Evolutionary conservation across 23 tunicate genomes (phyloP).

Genomic region (Phallusia fumigata): DNA sequence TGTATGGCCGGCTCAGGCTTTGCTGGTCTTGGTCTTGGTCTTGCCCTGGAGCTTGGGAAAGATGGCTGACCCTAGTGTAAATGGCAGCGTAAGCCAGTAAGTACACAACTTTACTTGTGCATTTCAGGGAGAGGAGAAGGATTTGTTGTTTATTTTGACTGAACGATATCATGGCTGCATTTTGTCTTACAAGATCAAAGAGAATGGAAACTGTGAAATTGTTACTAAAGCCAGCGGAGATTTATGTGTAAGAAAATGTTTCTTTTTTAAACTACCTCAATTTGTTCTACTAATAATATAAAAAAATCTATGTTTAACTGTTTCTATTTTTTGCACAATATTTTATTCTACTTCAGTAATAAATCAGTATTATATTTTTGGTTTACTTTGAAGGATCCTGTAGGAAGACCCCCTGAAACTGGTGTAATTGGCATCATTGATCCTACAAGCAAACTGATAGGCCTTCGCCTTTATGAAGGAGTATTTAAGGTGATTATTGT

Average conservation of each 20-base stretch:
- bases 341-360: neutral
- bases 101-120: too few species aligned
- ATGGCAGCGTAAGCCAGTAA: too few species aligned
- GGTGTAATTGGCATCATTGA: slow-evolving; percentile 94
- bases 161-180: slow-evolving; percentile 93
- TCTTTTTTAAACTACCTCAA: neutral
- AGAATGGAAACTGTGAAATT: slow-evolving; percentile 65
- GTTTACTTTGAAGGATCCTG: slow-evolving; percentile 53
- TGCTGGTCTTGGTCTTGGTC: too few species aligned
- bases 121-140: slow-evolving; percentile 59
- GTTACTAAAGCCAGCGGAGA: slow-evolving; percentile 95
- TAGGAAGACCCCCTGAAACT: slow-evolving; percentile 91
- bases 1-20: too few species aligned
- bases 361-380: neutral
- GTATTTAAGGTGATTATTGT: slow-evolving; percentile 55
- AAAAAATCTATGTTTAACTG: neutral
- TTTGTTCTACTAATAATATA: neutral
- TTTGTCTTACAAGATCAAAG: slow-evolving; percentile 50
- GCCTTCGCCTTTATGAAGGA: slow-evolving; percentile 89
- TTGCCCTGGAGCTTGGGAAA: too few species aligned
- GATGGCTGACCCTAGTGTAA: too few species aligned
- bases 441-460: slow-evolving; percentile 76
- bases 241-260: slow-evolving; percentile 50
- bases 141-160: slow-evolving; percentile 83
- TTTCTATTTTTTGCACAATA: neutral